These are phyloP conservation scores for Apamea crenata DNA, from an alignment of 2,888 invertebrate genomes.

Conservation along the genomic window DNA sequence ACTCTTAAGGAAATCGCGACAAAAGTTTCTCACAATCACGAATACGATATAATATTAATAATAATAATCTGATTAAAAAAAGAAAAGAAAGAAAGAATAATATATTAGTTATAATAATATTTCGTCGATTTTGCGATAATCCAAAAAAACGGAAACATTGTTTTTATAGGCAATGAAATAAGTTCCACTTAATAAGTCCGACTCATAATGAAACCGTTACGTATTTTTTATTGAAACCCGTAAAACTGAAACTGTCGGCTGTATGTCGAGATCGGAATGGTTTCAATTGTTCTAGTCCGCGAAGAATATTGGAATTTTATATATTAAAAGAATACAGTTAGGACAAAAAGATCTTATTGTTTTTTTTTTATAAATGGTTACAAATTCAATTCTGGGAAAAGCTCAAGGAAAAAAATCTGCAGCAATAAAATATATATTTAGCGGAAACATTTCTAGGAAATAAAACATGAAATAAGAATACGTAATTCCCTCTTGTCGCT, in stretches of 20 bases:
- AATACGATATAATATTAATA: not conserved
- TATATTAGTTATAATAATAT: not conserved
- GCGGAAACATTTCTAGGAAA: not conserved
- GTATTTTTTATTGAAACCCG: slow-evolving; percentile 30
- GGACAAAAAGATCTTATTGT: not conserved
- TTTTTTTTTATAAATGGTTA: not conserved
- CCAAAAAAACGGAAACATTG: slow-evolving; percentile 10
- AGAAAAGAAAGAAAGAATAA: too few relatives aligned
- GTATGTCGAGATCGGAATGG: slow-evolving; percentile 24
- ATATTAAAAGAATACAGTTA: slow-evolving; percentile 15
- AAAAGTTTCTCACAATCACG: not conserved
- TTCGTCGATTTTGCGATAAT: slow-evolving; percentile 12
- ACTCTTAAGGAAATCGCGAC: not conserved
- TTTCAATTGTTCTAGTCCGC: slow-evolving; percentile 21
- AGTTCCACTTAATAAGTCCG: slow-evolving; percentile 36
- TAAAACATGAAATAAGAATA: not conserved
- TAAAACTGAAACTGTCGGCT: slow-evolving; percentile 38
- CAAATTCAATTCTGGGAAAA: not conserved
- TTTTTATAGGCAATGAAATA: slow-evolving; percentile 36
- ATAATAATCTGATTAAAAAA: too few relatives aligned
- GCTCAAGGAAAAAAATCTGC: too few relatives aligned
- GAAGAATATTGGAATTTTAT: slow-evolving; percentile 11
- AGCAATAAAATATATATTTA: not conserved
- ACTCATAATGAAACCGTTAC: slow-evolving; percentile 28
- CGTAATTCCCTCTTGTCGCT: not conserved